Percentiles rank a stretch among this genome's conserved stretches.
Conservation (phyloP, 2,888 invertebrate genomes). For the Autographa gamma region DNA sequence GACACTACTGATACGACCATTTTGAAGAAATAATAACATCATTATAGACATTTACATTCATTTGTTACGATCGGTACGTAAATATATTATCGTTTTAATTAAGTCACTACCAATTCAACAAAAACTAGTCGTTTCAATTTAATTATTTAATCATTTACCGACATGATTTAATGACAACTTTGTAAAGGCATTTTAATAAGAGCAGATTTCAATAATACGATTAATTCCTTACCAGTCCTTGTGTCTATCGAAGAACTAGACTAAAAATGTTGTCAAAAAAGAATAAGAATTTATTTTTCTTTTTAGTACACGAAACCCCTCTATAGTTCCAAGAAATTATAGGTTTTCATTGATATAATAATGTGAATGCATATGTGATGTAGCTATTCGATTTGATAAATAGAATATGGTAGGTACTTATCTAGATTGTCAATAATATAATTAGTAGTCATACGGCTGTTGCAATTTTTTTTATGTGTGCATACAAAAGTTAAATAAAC, state of each 20-base stretch:
- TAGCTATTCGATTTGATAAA: too few species aligned
- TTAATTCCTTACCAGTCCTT: too few species aligned
- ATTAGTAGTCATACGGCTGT: not conserved
- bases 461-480: not conserved
- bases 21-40: slow-evolving; percentile 74
- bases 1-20: slow-evolving; percentile 78
- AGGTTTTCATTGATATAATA: too few species aligned
- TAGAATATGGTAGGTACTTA: too few species aligned
- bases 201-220: slow-evolving; percentile 14
- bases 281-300: too few species aligned
- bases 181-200: slow-evolving; percentile 23
- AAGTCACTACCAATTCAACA: slow-evolving; percentile 57
- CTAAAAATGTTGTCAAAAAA: too few species aligned
- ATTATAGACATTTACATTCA: slow-evolving; percentile 68
- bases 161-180: slow-evolving; percentile 41
- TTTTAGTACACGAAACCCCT: too few species aligned
- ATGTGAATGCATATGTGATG: too few species aligned
- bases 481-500: not conserved
- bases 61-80: slow-evolving; percentile 67
- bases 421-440: too few species aligned
- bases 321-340: too few species aligned
- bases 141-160: slow-evolving; percentile 36
- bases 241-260: too few species aligned
- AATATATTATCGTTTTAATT: slow-evolving; percentile 65
- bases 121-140: slow-evolving; percentile 48